phyloP scores from a whole-genome alignment of 2,888 invertebrate species.

The Prosapia bicincta region DNA sequence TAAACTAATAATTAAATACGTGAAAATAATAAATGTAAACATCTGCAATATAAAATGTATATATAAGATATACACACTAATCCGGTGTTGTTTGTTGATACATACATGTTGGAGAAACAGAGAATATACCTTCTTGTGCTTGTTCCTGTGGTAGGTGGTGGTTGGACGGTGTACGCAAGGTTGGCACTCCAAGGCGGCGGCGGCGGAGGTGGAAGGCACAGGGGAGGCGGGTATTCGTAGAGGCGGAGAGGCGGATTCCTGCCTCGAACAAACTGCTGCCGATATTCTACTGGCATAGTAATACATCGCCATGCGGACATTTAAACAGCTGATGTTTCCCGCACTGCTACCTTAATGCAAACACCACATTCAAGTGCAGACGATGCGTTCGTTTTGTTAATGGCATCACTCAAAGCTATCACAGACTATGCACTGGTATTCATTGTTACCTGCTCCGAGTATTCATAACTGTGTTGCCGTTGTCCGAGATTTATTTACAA shows the following conservation, averaged over 20 bases:
- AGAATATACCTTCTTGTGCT: neutral
- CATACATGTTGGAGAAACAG: no score
- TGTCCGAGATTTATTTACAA: no score
- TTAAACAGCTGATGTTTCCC: conserved; percentile 15
- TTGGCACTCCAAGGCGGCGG: conserved; percentile 23
- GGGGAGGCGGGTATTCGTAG: conserved; percentile 32
- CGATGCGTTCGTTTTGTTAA: neutral
- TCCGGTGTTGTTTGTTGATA: no score
- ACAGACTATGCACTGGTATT: no score
- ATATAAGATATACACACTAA: no score
- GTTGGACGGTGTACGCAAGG: neutral
- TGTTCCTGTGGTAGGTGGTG: neutral
- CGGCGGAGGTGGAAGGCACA: conserved; percentile 35
- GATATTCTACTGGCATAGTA: conserved; percentile 63
- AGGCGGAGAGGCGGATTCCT: conserved; percentile 22
- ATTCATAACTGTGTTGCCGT: no score
- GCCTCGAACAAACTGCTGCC: conserved; percentile 49
- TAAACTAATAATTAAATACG: no score
- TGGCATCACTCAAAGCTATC: no score
- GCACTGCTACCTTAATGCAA: neutral
- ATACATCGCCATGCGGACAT: conserved; percentile 56
- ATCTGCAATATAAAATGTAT: no score
- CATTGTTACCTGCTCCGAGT: no score
- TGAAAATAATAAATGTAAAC: no score
- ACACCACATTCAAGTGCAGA: no score